Base-by-base conservation (phyloP, 2,113 vertebrate genomes). In the Axis porcinus region DNA sequence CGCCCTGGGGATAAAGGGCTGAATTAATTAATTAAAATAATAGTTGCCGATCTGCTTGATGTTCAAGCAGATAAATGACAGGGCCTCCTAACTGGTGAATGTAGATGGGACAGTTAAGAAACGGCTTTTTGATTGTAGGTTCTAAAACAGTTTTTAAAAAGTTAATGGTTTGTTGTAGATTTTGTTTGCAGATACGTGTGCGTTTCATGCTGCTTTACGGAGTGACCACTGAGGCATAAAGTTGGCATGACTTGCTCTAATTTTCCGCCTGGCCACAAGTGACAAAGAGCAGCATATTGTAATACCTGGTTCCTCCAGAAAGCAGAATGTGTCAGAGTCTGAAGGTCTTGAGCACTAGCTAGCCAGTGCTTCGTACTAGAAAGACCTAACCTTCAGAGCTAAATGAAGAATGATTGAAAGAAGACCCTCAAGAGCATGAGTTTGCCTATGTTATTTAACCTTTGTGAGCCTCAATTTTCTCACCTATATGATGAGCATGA, bases 1-100 rank as follows among this genome's bases (percentile, higher is more conserved):
- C 7, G 7, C 84, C 92, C 88, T 84, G 45, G 62, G 52, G 58
- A 88, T 52, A 83, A 89, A 97, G 40, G 90, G 55, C 50, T 91
- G 95, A 94, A 96, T 97, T 94, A 97, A 97, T 98, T 97, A 78
- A 97, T 97, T 98, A 96, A 95, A 91, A 94, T 97, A 92, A 94
- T 94, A 95, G 93, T 96, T 93, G 76, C 54, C 70, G 33, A 89
- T 91, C 88, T 95, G 91, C 50, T 93, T 91, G 91, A 94, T 91
- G 36, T 89, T 91, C 85, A 81, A 7, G 30, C 54, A 86, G 93
- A 93, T 86, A 97, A 96, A 89, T 97, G 96, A 91, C 96, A 96
- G 62, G 85, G 33, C 67, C 36, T 94, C 58, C 88, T 95, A 94
- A 86, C 19, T 96, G 95, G 78, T 58, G 33, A 95, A 82, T 86